Evolutionary conservation across 2,888 invertebrate genomes (phyloP), one percentile per base, ranked within the genome.

Genomic region (Hydrotaea diabolus): DNA sequence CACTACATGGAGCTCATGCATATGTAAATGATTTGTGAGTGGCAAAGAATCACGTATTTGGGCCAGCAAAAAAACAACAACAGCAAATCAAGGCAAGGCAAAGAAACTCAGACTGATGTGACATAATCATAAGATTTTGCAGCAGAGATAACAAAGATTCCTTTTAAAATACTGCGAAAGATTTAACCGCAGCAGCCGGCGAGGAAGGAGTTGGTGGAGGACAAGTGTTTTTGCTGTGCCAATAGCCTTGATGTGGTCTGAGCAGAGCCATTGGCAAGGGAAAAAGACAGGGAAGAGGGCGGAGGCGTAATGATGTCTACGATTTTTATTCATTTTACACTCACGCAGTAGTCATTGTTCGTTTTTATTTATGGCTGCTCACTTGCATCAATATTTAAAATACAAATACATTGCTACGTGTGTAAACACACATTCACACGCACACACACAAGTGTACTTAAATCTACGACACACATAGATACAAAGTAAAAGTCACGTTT

Each of bases 401-500:
- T 57, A 57, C 71, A 76, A 59, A 49, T 23, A 46, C 59, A 59
- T 31, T 19, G 26, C 62, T 19, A 66, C 8, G 31, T 71, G 62
- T 26, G 43, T 23, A 69, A 43, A 13, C 17, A 39, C 39, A 39
- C 39, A 1, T 2, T 31, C 31, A 26, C 13, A 13, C 13, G 15
- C 49, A 62, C 21, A 46, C 78, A 57, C n/a, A 23, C 55, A 43
- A 1, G 69, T 71, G 64, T 71, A 80, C 62, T 59, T 26, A 73
- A n/a, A 59, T 36, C 76, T 31, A 31, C 57, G 55, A 77, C 49
- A 7, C n/a, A 76, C 55, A 69, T 66, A 49, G 43, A 77, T 78
- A 82, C 82, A 87, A 86, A 87, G 88, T 88, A 81, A 85, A 85
- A 88, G 89, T 89, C 90, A 90, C 90, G 90, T 90, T 88, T 77